Conservation (phyloP, 2,888 invertebrate genomes). For the Amphipoea lucens region DNA sequence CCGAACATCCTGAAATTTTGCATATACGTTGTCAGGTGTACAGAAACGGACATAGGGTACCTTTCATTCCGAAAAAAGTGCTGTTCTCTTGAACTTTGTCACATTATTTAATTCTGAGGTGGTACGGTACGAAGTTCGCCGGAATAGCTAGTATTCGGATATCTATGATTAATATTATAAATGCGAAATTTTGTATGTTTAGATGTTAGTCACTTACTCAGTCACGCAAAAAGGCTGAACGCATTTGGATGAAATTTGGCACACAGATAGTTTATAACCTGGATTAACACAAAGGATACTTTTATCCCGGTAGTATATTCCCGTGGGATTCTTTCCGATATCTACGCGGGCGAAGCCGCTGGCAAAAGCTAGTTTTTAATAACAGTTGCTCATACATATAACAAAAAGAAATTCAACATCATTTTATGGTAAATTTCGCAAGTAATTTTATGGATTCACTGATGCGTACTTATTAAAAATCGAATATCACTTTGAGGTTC, state of each 20-base stretch:
- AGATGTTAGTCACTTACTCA: not conserved
- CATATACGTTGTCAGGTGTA: too few species aligned
- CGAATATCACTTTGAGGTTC: constrained; percentile 35
- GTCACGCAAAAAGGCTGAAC: not conserved
- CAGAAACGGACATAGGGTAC: too few species aligned
- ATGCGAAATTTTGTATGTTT: not conserved
- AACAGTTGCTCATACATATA: not conserved
- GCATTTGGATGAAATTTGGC: not conserved
- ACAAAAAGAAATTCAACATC: constrained; percentile 4
- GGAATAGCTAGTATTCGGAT: too few species aligned
- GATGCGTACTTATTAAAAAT: constrained; percentile 36
- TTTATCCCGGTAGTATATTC: not conserved
- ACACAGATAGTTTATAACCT: not conserved
- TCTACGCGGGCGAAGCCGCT: too few species aligned
- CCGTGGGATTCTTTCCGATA: not conserved
- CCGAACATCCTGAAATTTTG: too few species aligned
- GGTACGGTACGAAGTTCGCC: too few species aligned
- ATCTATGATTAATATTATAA: too few species aligned
- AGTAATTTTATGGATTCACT: constrained; percentile 21
- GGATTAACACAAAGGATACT: not conserved
- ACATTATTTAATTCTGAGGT: too few species aligned
- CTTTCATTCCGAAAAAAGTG: too few species aligned
- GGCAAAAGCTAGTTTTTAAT: not conserved
- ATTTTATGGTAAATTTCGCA: not conserved
- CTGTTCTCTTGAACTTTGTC: too few species aligned